phyloP scores from a whole-genome alignment of 2,888 invertebrate genomes.

The Limulus polyphemus region DNA sequence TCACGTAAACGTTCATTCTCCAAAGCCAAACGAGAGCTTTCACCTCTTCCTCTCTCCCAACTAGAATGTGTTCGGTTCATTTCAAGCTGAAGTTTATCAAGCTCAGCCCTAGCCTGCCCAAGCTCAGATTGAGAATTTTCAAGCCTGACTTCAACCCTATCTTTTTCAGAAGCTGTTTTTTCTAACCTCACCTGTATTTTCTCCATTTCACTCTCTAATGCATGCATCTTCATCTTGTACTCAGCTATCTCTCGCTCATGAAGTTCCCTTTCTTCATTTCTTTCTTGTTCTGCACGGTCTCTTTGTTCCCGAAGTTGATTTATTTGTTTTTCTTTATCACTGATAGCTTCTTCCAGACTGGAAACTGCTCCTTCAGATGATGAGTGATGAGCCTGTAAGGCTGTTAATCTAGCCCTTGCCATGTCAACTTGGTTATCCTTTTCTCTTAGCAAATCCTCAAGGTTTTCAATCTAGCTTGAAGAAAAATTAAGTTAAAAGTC shows the following conservation, averaged over 20 bases:
- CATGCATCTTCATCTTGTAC: conserved; percentile 84
- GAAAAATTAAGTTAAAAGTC: not conserved
- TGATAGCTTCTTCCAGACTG: conserved; percentile 88
- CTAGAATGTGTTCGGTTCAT: conserved; percentile 80
- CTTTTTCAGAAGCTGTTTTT: conserved; percentile 77
- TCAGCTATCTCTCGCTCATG: conserved; percentile 88
- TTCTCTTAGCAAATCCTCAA: conserved; percentile 92
- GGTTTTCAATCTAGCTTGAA: conserved; percentile 70
- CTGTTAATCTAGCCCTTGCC: conserved; percentile 69
- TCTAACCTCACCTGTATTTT: conserved; percentile 52
- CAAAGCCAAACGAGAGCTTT: conserved; percentile 42
- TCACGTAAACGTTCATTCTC: conserved; percentile 66
- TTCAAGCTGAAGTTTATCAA: conserved; percentile 80
- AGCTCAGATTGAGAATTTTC: conserved; percentile 86
- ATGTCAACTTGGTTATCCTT: conserved; percentile 96
- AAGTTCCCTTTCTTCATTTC: conserved; percentile 85
- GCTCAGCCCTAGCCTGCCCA: conserved; percentile 84
- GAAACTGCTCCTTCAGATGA: conserved; percentile 81
- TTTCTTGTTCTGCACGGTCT: conserved; percentile 87
- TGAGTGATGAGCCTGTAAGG: conserved; percentile 91
- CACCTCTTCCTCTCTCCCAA: conserved; percentile 71
- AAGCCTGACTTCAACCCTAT: conserved; percentile 74
- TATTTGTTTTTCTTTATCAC: conserved; percentile 95
- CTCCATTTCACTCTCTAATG: conserved; percentile 63
- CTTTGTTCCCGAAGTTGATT: conserved; percentile 83